Percentiles rank a stretch among this genome's conserved stretches.
Evolutionary conservation across 2,888 invertebrate species (phyloP).

Genomic region (Malthinus seriepunctatus): DNA sequence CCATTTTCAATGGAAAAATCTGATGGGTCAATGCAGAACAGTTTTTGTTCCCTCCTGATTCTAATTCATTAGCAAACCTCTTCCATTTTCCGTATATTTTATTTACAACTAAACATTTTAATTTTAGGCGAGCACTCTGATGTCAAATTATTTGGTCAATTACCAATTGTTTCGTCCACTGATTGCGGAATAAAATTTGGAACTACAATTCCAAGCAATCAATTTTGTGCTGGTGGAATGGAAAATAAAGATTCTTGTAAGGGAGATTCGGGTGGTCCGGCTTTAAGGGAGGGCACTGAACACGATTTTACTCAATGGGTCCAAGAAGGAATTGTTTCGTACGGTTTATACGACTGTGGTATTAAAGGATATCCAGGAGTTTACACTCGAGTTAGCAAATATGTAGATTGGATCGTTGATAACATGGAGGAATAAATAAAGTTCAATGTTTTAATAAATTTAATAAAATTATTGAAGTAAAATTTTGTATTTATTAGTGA

Average conservation of each 20-base stretch:
- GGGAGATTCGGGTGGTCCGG: slow-evolving; percentile 20
- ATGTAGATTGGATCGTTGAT: slow-evolving; percentile 14
- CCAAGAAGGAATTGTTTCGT: slow-evolving; percentile 78
- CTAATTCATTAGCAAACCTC: too few relatives aligned
- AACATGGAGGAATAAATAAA: not conserved
- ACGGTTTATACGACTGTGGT: slow-evolving; percentile 65
- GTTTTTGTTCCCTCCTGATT: too few relatives aligned
- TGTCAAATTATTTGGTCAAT: not conserved
- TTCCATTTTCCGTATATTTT: slow-evolving; percentile 52
- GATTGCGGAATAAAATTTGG: slow-evolving; percentile 38
- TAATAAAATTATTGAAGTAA: too few relatives aligned
- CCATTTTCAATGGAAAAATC: too few relatives aligned
- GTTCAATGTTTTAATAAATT: too few relatives aligned
- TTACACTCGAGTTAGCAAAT: slow-evolving; percentile 12
- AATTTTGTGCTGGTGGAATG: slow-evolving; percentile 31
- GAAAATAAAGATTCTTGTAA: slow-evolving; percentile 45
- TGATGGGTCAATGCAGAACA: too few relatives aligned
- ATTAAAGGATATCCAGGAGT: slow-evolving; percentile 9
- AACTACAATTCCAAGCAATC: not conserved
- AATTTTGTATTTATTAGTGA: too few relatives aligned
- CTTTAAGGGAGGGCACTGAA: not conserved
- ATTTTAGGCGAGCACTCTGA: slow-evolving; percentile 10
- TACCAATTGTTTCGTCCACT: slow-evolving; percentile 10
- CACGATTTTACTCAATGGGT: slow-evolving; percentile 53
- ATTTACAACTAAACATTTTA: not conserved